A percentile compares a stretch with the other conserved stretches of the same genome.
Conservation (phyloP, 2,888 invertebrate species). For the Aphodius sticticus region DNA sequence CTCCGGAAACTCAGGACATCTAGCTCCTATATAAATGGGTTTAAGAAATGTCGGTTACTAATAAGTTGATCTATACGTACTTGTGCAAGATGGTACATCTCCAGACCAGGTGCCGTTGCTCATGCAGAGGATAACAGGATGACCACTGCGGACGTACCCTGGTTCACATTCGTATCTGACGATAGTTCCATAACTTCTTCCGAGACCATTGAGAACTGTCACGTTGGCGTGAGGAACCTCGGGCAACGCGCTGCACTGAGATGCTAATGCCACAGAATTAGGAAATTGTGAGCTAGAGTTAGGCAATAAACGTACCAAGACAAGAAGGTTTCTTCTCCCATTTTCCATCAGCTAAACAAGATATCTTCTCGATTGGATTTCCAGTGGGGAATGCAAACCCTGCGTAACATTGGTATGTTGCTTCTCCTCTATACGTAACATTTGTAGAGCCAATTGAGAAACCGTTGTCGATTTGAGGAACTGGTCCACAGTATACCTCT, state of each 20-base stretch:
- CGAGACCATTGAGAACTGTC: conserved; percentile 87
- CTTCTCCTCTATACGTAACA: conserved; percentile 91
- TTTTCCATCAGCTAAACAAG: conserved; percentile 87
- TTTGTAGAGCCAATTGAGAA: conserved; percentile 96
- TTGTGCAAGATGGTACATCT: conserved; percentile 85
- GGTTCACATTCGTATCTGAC: conserved; percentile 92
- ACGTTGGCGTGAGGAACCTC: conserved; percentile 90
- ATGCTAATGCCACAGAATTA: conserved; percentile 66
- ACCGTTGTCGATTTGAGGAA: conserved; percentile 97
- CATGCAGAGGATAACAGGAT: conserved; percentile 92
- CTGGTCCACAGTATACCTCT: conserved; percentile 97
- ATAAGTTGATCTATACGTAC: conserved; percentile 59
- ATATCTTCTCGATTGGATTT: conserved; percentile 86
- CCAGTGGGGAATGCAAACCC: conserved; percentile 93
- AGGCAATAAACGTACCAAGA: conserved; percentile 66
- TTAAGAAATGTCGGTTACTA: not conserved
- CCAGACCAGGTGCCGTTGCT: conserved; percentile 96
- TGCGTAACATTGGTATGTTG: conserved; percentile 96
- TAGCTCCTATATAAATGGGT: conserved; percentile 61
- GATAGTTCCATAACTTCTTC: conserved; percentile 92
- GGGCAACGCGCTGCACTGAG: conserved; percentile 86
- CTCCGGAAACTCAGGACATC: conserved; percentile 78
- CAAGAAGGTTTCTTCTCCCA: conserved; percentile 95
- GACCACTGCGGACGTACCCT: conserved; percentile 86
- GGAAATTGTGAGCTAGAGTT: not conserved